Base-by-base conservation (phyloP, 2,113 vertebrate genomes). In the Silurus meridionalis region DNA sequence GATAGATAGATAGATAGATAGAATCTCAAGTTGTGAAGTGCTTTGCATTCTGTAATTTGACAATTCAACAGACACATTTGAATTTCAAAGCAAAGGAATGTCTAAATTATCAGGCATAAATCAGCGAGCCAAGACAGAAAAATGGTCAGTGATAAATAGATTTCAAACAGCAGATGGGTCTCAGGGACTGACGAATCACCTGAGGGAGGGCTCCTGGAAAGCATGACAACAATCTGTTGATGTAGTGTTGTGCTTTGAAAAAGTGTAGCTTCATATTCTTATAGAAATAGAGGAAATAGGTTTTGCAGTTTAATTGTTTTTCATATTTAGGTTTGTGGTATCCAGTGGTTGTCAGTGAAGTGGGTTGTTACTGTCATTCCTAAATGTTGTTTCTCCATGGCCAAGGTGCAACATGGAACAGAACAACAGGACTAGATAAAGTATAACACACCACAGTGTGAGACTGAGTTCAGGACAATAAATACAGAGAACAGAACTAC, bases 71-170 rank as follows among this genome's bases (percentile, higher is more conserved):
- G 69, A 11, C 37, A 58, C 77, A 77, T 87, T 85, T 86, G 64
- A 86, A 89, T 85, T 85, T 71, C 72, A 88, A 80, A 83, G 58
- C 58, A 80, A 82, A 87, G 72, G n/a, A 82, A 83, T 83, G 6
- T 28, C 83, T 69, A 84, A 81, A 85, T 83, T 90, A 88, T 90
- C 23, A 1, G 71, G 85, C 53, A 86, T 67, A 88, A 90, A 92
- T 90, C 88, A 86, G 88, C 87, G 87, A 87, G 83, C 88, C 85
- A 88, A 85, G 85, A 83, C 87, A 91, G 83, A 90, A 91, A 37
- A 91, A 92, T 83, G 88, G 85, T 79, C 86, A 91, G 91, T 86
- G 92, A 91, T 92, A 92, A 91, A 92, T 88, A 88, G 66, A 88
- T 90, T 91, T 91, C 85, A 28, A 86, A 84, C 87, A 90, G 84